phyloP scores from a whole-genome alignment of 2,113 vertebrate genomes.

The Mirounga angustirostris region DNA sequence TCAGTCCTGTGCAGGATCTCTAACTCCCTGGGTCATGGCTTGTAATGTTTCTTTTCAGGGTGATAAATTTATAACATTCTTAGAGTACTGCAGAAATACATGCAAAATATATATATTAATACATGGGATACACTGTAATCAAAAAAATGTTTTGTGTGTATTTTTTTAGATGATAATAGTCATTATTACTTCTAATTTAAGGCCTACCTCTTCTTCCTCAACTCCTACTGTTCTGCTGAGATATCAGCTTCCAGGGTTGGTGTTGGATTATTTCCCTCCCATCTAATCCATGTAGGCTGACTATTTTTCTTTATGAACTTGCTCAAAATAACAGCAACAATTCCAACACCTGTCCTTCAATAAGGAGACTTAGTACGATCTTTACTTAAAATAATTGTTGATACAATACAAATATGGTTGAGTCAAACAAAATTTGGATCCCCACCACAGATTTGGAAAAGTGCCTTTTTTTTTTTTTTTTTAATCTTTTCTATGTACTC shows the following conservation, averaged over 20 bases:
- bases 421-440: not conserved
- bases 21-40: not conserved
- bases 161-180: not conserved
- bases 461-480: not conserved
- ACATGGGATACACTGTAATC: not conserved
- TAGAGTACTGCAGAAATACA: not conserved
- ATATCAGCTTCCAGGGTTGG: not conserved
- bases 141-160: not conserved
- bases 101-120: not conserved
- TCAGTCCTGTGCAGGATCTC: not conserved
- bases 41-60: not conserved
- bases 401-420: not conserved
- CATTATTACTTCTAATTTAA: not conserved
- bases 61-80: not conserved
- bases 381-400: not conserved
- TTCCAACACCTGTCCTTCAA: not conserved
- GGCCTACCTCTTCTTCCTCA: not conserved
- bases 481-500: not conserved
- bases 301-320: not conserved
- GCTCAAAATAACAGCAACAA: not conserved
- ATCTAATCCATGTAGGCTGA: not conserved
- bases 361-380: not conserved
- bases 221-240: not conserved
- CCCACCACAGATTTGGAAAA: not conserved
- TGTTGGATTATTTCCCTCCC: not conserved